Evolutionary conservation across 2,797 vertebrate species (phyloP).

Genomic region (Podarcis siculus): DNA sequence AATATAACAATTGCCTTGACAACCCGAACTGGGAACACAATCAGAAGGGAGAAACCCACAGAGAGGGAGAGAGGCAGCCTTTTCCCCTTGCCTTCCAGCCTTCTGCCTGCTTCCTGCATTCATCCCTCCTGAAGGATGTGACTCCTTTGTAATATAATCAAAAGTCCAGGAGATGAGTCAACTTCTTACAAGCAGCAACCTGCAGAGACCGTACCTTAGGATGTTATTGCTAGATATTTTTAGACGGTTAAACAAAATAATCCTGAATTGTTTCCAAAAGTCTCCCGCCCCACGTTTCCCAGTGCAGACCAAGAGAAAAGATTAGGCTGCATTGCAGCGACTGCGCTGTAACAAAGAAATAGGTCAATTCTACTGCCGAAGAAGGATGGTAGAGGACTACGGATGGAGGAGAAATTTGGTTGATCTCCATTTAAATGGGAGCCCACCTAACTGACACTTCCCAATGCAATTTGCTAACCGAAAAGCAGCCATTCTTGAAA

Average conservation of each 20-base stretch:
- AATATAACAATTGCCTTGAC: background rate
- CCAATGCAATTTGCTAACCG: no score
- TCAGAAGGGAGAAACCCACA: background rate
- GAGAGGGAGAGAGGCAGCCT: background rate
- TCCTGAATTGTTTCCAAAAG: background rate
- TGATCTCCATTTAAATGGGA: no score
- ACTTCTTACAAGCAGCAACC: background rate
- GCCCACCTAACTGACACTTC: no score
- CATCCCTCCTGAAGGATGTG: constrained; percentile 8
- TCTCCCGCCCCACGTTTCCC: background rate
- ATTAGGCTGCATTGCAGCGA: background rate
- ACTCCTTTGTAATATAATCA: constrained; percentile 4
- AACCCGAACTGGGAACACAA: constrained; percentile 4
- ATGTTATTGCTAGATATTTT: constrained; percentile 37
- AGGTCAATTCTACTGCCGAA: background rate
- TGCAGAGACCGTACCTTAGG: background rate
- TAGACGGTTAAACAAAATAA: background rate
- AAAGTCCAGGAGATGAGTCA: constrained; percentile 26
- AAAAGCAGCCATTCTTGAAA: no score
- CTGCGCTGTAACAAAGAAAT: background rate
- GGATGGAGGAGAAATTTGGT: no score
- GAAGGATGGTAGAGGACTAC: background rate
- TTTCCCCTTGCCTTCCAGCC: background rate
- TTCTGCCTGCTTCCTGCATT: background rate
- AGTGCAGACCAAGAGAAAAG: background rate